A percentile compares a stretch with the other conserved stretches of the same genome.
These are phyloP conservation scores for Ctenodactylus gundi DNA, from an alignment of 2,113 vertebrate species.

Conservation along the genomic window DNA sequence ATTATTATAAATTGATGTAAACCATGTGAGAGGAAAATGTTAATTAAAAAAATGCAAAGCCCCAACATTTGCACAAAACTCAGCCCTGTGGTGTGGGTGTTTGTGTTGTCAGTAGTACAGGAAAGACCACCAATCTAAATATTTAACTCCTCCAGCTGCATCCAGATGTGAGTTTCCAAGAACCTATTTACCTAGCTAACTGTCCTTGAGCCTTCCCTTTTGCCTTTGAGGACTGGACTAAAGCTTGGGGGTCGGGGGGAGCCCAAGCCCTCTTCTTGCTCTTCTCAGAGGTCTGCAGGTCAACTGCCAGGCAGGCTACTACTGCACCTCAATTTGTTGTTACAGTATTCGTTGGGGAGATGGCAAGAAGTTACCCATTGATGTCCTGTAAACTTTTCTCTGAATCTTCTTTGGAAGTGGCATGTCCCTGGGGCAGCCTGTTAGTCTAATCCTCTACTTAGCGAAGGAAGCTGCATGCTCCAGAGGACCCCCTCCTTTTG, in stretches of 20 bases:
- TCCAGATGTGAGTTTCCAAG: slow-evolving; percentile 43
- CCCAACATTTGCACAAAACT: slow-evolving; percentile 84
- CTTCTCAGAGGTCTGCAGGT: neutral
- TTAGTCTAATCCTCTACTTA: neutral
- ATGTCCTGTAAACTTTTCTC: neutral
- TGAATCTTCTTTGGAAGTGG: neutral
- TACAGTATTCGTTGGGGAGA: neutral
- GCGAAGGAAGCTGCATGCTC: neutral
- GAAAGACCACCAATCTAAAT: slow-evolving; percentile 67
- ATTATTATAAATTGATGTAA: slow-evolving; percentile 89
- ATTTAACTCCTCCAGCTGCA: slow-evolving; percentile 64
- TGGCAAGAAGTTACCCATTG: neutral
- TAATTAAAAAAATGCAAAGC: slow-evolving; percentile 89
- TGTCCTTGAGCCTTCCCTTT: slow-evolving; percentile 22
- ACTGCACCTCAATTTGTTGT: neutral
- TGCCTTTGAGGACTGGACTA: neutral
- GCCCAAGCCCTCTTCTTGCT: neutral
- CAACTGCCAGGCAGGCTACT: neutral
- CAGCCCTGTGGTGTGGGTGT: slow-evolving; percentile 72
- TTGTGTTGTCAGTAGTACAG: slow-evolving; percentile 57
- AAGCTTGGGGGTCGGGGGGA: no score
- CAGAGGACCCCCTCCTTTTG: neutral
- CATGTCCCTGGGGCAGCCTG: neutral
- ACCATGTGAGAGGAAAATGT: slow-evolving; percentile 82
- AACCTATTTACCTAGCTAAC: slow-evolving; percentile 27